phyloP scores from a whole-genome alignment of 53 echinoderm and acorn worm genomes.

The Arbacia lixula region DNA sequence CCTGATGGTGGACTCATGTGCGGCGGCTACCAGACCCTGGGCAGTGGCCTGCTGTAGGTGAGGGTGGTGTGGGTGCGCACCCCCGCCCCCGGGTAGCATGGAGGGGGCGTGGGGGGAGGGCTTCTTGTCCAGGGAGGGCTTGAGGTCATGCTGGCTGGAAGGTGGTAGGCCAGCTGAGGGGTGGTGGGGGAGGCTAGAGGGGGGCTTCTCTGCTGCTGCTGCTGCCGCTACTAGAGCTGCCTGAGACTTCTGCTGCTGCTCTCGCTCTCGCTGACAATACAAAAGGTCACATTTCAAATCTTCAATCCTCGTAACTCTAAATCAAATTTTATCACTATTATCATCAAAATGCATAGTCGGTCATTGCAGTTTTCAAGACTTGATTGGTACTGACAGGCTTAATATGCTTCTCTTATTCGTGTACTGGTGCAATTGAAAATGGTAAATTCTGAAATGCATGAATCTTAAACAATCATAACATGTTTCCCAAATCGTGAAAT shows the following conservation, averaged over 20 bases:
- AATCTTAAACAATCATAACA: too few relatives aligned
- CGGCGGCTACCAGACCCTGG: slow-evolving; percentile 54
- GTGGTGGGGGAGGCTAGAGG: slow-evolving; percentile 28
- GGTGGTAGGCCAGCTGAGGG: slow-evolving; percentile 23
- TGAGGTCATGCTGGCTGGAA: slow-evolving; percentile 32
- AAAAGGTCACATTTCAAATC: too few relatives aligned
- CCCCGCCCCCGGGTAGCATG: neutral
- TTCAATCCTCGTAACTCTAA: too few relatives aligned
- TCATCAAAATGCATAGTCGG: too few relatives aligned
- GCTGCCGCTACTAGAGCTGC: slow-evolving; percentile 16
- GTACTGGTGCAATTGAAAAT: too few relatives aligned
- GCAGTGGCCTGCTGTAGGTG: slow-evolving; percentile 22
- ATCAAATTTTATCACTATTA: too few relatives aligned
- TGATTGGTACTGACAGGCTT: too few relatives aligned
- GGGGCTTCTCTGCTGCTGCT: slow-evolving; percentile 34
- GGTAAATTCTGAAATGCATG: too few relatives aligned
- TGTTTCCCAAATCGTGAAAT: too few relatives aligned
- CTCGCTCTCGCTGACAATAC: too few relatives aligned
- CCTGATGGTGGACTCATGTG: slow-evolving; percentile 60
- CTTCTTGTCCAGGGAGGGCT: slow-evolving; percentile 27
- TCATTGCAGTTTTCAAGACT: too few relatives aligned
- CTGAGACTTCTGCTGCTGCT: slow-evolving; percentile 44
- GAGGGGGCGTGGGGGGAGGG: neutral
- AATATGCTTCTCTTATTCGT: too few relatives aligned
- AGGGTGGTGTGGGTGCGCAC: neutral